A percentile compares a stretch with the other conserved stretches of the same genome.
Evolutionary conservation across 2,888 invertebrate genomes (phyloP).

Genomic region (Copidosoma aretas): DNA sequence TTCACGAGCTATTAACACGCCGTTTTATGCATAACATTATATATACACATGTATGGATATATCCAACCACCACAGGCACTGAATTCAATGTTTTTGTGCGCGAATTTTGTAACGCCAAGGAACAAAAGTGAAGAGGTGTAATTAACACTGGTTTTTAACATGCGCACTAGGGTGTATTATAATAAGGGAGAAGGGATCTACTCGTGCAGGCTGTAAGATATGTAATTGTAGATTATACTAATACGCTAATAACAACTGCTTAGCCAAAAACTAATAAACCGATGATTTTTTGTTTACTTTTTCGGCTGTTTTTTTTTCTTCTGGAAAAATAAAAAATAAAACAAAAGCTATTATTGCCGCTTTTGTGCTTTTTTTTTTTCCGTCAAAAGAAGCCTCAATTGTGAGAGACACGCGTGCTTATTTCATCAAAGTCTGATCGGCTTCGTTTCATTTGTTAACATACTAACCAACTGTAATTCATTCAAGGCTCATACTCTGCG

Average conservation of each 20-base stretch:
- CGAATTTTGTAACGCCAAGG: neutral
- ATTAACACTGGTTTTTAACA: neutral
- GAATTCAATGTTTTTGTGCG: neutral
- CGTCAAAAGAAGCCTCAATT: neutral
- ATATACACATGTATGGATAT: neutral
- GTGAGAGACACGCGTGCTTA: no score
- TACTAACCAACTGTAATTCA: no score
- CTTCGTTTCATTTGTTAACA: neutral
- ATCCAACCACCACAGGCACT: neutral
- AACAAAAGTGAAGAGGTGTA: conserved; percentile 1
- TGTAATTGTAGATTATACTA: neutral
- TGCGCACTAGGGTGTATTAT: no score
- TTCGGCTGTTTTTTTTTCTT: no score
- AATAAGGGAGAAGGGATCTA: neutral
- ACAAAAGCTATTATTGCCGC: no score
- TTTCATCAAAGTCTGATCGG: neutral
- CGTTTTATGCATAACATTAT: no score
- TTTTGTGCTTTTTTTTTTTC: neutral
- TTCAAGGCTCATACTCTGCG: neutral
- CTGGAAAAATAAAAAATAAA: no score
- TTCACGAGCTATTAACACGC: neutral
- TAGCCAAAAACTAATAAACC: conserved; percentile 3
- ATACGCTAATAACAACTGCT: conserved; percentile 1
- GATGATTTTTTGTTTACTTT: neutral
- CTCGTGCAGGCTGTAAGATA: neutral